These are phyloP conservation scores for Orussus abietinus DNA, from an alignment of 1,140 invertebrate species.

Conservation along the genomic window DNA sequence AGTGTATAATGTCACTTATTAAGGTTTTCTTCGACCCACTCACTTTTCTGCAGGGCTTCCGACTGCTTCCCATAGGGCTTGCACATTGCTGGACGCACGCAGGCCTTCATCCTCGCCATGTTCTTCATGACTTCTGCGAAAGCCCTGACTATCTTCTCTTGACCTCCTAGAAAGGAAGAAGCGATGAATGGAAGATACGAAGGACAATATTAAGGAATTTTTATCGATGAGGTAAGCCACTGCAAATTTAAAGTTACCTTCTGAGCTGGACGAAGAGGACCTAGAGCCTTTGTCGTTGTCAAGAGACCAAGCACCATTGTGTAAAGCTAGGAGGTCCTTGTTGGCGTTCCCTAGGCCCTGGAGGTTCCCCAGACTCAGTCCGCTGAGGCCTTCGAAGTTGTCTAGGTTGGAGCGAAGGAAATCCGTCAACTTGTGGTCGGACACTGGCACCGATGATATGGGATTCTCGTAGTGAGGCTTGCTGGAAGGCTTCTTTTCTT, in stretches of 20 bases:
- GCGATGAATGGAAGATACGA: no score
- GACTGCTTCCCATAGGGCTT: slow-evolving; percentile 86
- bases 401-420: slow-evolving; percentile 64
- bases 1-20: no score
- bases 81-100: slow-evolving; percentile 79
- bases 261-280: slow-evolving; percentile 37
- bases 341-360: slow-evolving; percentile 52
- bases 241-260: no score
- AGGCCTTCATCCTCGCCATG: slow-evolving; percentile 79
- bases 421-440: slow-evolving; percentile 59
- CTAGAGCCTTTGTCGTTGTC: slow-evolving; percentile 43
- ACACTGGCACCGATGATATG: slow-evolving; percentile 46
- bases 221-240: no score
- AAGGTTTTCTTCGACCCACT: no score
- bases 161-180: slow-evolving; percentile 54
- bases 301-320: slow-evolving; percentile 63
- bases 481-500: slow-evolving; percentile 41
- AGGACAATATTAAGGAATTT: no score
- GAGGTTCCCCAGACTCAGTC: slow-evolving; percentile 42
- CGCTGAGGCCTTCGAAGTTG: slow-evolving; percentile 62
- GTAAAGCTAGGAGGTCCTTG: slow-evolving; percentile 65
- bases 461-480: slow-evolving; percentile 46
- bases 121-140: slow-evolving; percentile 82
- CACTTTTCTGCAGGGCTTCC: slow-evolving; percentile 82
- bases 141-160: slow-evolving; percentile 76